Evolutionary conservation across 2,113 vertebrate genomes (phyloP).

Genomic region (Sorex araneus): DNA sequence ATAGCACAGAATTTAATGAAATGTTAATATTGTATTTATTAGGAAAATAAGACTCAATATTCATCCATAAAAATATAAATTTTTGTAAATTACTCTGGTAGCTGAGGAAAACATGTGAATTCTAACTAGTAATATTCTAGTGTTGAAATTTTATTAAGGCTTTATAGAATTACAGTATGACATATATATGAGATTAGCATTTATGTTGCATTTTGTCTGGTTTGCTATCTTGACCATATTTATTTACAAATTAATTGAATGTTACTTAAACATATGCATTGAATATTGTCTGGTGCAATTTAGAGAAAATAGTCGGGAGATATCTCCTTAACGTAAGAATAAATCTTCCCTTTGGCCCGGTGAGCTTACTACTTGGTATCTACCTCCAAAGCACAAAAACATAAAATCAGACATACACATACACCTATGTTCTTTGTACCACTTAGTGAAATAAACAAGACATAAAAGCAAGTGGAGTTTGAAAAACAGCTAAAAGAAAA

Average conservation of each 20-base stretch:
- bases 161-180: background rate
- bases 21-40: background rate
- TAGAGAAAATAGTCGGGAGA: background rate
- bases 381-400: too few species aligned
- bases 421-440: too few species aligned
- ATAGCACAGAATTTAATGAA: too few species aligned
- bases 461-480: too few species aligned
- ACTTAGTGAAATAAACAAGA: too few species aligned
- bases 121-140: conserved; percentile 27
- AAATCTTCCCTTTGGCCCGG: too few species aligned
- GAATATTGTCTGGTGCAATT: background rate
- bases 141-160: background rate
- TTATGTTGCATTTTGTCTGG: background rate
- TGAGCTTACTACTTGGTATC: too few species aligned
- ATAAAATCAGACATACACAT: too few species aligned
- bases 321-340: too few species aligned
- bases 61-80: background rate
- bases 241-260: too few species aligned
- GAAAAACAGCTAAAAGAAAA: too few species aligned
- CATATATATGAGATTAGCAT: background rate
- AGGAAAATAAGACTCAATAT: background rate
- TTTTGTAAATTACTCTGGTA: background rate
- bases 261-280: too few species aligned
- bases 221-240: background rate
- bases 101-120: background rate